Conservation (phyloP, 2,888 invertebrate species). For the Acleris sparsana region DNA sequence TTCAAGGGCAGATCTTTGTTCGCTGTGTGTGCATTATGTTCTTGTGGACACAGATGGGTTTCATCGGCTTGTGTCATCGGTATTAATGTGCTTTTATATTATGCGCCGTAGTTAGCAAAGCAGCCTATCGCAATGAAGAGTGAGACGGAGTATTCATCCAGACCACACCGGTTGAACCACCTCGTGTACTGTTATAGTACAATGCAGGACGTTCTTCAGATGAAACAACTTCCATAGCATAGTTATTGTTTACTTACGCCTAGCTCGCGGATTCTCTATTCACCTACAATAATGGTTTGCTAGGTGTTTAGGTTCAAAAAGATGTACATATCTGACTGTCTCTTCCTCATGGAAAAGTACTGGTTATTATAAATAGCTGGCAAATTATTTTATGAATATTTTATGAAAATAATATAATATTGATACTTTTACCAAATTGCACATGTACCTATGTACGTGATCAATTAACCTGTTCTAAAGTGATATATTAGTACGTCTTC, state of each 20-base stretch:
- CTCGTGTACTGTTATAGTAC: conserved; percentile 36
- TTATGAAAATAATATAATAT: no score
- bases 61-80: conserved; percentile 80
- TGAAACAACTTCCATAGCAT: conserved; percentile 34
- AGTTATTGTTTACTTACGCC: conserved; percentile 35
- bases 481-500: no score
- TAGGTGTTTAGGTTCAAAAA: conserved; percentile 1
- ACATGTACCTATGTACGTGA: no score
- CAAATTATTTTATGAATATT: no score
- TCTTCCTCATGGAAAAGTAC: no score
- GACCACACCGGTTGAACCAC: conserved; percentile 71
- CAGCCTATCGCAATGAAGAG: conserved; percentile 70
- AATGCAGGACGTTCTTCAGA: conserved; percentile 30
- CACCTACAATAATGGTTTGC: conserved; percentile 14
- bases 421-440: no score
- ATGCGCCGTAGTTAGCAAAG: conserved; percentile 74
- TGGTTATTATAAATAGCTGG: no score
- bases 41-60: conserved; percentile 80
- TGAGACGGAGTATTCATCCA: conserved; percentile 63
- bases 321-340: no score
- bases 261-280: neutral
- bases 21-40: conserved; percentile 65
- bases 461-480: no score
- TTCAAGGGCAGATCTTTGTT: conserved; percentile 77
- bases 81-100: conserved; percentile 79